A percentile compares a stretch with the other conserved stretches of the same genome.
Conservation (phyloP, 2,113 vertebrate species). For the Hypocryptadius cinnamomeus region DNA sequence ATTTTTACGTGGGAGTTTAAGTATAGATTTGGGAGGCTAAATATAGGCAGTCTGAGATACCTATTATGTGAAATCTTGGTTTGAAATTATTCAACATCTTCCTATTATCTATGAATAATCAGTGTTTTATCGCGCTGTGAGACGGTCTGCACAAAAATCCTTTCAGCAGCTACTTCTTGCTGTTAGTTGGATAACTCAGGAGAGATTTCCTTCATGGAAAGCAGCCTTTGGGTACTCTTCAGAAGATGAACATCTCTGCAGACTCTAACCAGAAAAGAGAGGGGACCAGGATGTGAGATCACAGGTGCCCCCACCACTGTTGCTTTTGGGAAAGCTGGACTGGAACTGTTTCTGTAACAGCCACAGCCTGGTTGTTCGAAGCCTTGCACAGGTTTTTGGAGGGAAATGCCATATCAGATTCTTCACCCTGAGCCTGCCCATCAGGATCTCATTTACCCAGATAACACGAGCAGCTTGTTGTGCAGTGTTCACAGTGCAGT, state of each 20-base stretch:
- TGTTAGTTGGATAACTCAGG: not conserved
- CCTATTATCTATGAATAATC: slow-evolving; percentile 20
- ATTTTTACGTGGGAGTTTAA: not conserved
- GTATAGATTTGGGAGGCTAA: not conserved
- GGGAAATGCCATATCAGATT: not conserved
- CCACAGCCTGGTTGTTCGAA: not conserved
- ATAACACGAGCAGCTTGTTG: not conserved
- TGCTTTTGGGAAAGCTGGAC: not conserved
- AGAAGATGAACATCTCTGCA: not conserved
- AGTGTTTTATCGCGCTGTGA: rapidly evolving
- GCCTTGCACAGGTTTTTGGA: not conserved
- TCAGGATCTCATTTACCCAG: not conserved
- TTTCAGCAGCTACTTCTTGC: not conserved
- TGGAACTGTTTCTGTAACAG: not conserved
- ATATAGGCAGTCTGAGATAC: not conserved
- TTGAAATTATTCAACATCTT: slow-evolving; percentile 4
- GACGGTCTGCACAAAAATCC: not conserved
- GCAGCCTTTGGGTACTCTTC: not conserved
- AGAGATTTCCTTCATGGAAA: not conserved
- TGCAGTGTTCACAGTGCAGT: not conserved
- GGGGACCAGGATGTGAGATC: not conserved
- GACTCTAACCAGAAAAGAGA: not conserved
- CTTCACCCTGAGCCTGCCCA: not conserved
- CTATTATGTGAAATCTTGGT: not conserved
- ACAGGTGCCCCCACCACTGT: not conserved